Evolutionary conservation across 2,113 vertebrate species (phyloP), one percentile per base, ranked within the genome.

Genomic region (Scopus umbretta): DNA sequence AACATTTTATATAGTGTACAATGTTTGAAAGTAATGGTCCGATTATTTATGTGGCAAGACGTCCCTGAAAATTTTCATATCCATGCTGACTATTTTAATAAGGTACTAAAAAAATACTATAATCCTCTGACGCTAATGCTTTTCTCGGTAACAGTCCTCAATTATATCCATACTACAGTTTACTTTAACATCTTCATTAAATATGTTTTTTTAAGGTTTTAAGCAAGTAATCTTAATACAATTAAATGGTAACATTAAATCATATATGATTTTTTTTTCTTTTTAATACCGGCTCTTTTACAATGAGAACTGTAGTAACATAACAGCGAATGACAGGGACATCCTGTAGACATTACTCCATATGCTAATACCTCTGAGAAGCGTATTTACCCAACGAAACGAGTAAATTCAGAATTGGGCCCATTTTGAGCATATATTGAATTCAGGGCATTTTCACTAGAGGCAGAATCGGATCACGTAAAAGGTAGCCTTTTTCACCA

Each of bases 1-100:
- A 97, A 95, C 71, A 75, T 96, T 96, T 97, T 97, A 97, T 94
- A 27, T 56, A 86, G 94, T 91, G 75, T 88, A 93, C 82, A 84
- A 49, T 66, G 56, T 88, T 73, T 36, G 90, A 74, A 95, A 94
- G 88, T 84, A 97, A 95, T 49, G 94, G 90, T 61, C 47, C 52
- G 66, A 59, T 96, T 95, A 96, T 94, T 97, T 96, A 95, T 94
- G 92, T 72, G 61, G 85, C 88, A 94, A 67, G 89, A 87, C n/a
- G 25, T 53, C 70, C 73, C 92, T 95, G 94, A 91, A 86, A 67
- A 85, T 85, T 82, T 95, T 97, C 80, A 53, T 53, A n/a, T 74
- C 88, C 72, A 23, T 49, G 72, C 38, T 71, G 56, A 92, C 62
- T 88, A 45, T 61, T 97, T 96, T 97, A 91, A 96, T 78, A 96